Conservation (phyloP, 2,113 vertebrate genomes). For the Mixornis gularis region DNA sequence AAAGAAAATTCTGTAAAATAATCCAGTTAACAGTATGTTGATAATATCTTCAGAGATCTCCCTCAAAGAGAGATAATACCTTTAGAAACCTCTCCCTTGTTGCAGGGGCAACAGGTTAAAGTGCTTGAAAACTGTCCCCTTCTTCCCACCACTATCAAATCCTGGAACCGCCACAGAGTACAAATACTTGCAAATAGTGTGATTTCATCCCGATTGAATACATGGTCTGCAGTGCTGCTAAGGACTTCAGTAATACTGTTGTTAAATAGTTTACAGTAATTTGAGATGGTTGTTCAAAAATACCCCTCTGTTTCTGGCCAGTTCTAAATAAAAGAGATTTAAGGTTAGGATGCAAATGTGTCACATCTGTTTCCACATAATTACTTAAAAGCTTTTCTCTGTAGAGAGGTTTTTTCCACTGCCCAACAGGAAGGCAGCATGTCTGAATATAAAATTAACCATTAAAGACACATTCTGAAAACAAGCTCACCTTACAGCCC, state of each 20-base stretch:
- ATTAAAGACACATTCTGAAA: neutral
- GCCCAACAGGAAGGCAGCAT: neutral
- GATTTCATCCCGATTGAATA: neutral
- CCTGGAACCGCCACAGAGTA: neutral
- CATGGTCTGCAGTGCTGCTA: neutral
- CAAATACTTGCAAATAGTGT: neutral
- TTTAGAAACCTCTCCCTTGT: neutral
- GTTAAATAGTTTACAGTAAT: neutral
- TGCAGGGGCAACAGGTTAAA: neutral
- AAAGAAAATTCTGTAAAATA: neutral
- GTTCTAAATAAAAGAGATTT: neutral
- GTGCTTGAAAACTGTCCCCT: neutral
- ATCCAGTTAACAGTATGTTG: neutral
- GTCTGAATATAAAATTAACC: neutral
- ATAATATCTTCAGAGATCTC: neutral
- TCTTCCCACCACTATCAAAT: neutral
- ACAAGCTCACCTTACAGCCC: neutral
- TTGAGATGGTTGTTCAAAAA: neutral
- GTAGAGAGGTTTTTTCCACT: neutral
- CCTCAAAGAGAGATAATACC: neutral
- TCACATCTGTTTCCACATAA: neutral
- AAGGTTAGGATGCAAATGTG: neutral
- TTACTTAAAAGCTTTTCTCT: neutral
- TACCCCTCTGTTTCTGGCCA: neutral
- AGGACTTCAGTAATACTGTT: neutral